Evolutionary conservation across 2,797 vertebrate genomes (phyloP), one percentile per base, ranked within the genome.

Genomic region (Pagetopsis macropterus): DNA sequence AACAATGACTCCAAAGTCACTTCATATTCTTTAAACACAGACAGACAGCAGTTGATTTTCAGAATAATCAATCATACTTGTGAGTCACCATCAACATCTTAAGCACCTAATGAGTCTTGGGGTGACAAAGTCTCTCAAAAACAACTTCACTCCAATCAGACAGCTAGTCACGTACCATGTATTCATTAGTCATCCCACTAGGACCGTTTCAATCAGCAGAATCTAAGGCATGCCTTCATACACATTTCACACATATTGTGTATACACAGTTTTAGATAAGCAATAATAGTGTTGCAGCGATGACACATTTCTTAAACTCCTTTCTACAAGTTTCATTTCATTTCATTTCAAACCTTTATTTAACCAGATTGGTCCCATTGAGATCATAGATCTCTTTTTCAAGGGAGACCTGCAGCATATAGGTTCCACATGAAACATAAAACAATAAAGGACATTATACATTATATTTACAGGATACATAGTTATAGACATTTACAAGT

Each of bases 71-170:
- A 70, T 89, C 78, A 76, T 48, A 40, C 60, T 50, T 58, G 67
- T 76, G 88, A 90, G 75, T 91, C 87, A 82, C 66, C 65, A 21
- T 68, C 67, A 69, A 66, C 75, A 60, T 87, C 82, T 75, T 62
- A 31, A 82, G 56, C 81, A 74, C 60, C 75, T 85, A 81, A 87
- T 82, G 80, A 84, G 78, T 71, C 73, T 82, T 21, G 0, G 68
- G 65, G 65, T 79, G 83, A 87, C 83, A 67, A 60, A 82, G 78
- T 72, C 55, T 50, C 40, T 15, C n/a, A 2, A 73, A 67, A 81
- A 78, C 79, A 82, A 78, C 61, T 79, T 72, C 60, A 15, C 82
- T 83, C 61, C 66, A 19, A 46, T 82, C 77, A 79, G 70, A 70
- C 63, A 43, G 27, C 48, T 8, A 40, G 65, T 80, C 76, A 70